Evolutionary conservation across 2,113 vertebrate species (phyloP).

Genomic region (Macheiramphus alcinus): DNA sequence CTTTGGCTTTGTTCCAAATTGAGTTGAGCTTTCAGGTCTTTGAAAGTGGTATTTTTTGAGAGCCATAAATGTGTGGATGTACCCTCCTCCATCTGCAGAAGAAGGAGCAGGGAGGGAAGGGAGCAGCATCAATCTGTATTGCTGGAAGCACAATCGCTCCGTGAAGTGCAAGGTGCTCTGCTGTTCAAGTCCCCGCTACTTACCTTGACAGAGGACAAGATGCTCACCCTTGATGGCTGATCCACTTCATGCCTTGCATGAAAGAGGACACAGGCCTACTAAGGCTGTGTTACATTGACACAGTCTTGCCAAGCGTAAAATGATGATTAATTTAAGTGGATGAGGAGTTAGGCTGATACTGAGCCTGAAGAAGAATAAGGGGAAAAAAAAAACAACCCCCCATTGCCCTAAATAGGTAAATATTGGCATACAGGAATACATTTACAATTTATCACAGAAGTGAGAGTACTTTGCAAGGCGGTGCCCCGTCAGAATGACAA

Average conservation of each 20-base stretch:
- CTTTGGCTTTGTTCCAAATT: background rate
- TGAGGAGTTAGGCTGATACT: background rate
- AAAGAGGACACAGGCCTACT: background rate
- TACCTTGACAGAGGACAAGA: background rate
- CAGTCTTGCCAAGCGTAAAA: background rate
- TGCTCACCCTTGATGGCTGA: background rate
- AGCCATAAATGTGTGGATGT: background rate
- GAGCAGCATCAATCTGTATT: background rate
- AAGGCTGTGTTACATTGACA: background rate
- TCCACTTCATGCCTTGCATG: background rate
- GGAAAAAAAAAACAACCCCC: fast-evolving
- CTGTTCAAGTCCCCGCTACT: fast-evolving
- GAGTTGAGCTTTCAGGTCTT: background rate
- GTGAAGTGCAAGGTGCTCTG: background rate
- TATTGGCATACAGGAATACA: background rate
- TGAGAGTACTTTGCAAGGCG: background rate
- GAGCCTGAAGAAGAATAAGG: background rate
- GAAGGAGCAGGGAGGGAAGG: background rate
- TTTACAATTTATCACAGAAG: conserved; percentile 6
- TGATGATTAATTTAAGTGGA: background rate
- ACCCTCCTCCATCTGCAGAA: background rate
- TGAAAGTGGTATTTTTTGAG: background rate
- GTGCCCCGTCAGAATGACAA: background rate
- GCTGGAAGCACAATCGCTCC: background rate
- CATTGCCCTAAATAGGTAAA: background rate